Conservation (phyloP, 2,113 vertebrate genomes). For the Microcebus ravelobensis region DNA sequence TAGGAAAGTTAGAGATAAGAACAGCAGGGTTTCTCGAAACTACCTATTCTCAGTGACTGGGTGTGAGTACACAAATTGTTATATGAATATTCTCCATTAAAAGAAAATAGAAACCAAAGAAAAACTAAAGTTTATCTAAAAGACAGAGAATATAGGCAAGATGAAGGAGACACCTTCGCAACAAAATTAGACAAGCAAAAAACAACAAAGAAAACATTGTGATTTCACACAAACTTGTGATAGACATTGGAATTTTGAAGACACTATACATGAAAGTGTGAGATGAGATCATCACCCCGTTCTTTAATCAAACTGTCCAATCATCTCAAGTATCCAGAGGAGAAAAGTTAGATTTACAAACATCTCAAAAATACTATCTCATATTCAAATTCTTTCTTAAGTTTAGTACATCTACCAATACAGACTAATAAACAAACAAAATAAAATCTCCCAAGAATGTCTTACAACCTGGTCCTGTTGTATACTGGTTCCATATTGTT, state of each 20-base stretch:
- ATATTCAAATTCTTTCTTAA: not conserved
- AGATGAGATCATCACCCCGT: not conserved
- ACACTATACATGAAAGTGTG: not conserved
- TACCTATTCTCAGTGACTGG: not conserved
- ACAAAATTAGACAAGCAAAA: not conserved
- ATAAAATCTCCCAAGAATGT: not conserved
- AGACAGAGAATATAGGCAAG: not conserved
- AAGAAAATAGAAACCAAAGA: not conserved
- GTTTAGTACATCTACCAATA: not conserved
- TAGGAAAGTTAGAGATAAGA: not conserved
- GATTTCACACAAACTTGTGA: not conserved
- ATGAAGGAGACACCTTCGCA: rapidly evolving
- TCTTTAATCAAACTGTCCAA: not conserved
- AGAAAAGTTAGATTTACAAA: not conserved
- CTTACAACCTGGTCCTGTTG: not conserved
- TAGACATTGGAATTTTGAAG: not conserved
- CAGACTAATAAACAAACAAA: not conserved
- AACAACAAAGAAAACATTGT: not conserved
- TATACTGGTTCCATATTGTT: not conserved
- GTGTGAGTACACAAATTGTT: not conserved
- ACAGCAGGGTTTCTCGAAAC: not conserved
- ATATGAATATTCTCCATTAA: not conserved
- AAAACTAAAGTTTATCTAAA: not conserved
- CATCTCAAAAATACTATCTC: not conserved
- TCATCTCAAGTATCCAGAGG: constrained; percentile 20